These are phyloP conservation scores for Bufo bufo DNA, from an alignment of 2,113 vertebrate species.

Conservation along the genomic window DNA sequence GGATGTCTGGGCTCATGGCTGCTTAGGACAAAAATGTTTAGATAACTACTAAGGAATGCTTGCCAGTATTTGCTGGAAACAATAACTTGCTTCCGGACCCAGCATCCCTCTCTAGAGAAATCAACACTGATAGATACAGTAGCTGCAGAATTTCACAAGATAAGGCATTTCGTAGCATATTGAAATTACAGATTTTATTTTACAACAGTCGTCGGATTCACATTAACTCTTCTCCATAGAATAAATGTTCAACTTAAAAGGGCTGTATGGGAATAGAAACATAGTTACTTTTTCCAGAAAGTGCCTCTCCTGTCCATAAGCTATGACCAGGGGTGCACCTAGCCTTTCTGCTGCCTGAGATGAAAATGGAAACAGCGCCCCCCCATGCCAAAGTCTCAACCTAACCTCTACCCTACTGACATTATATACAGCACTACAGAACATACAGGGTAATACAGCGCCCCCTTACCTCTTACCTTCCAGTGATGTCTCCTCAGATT, in stretches of 20 bases:
- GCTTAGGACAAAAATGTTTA: not conserved
- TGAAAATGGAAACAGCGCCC: too few species aligned
- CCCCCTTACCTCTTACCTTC: too few species aligned
- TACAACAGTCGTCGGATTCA: not conserved
- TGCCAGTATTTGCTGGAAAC: not conserved
- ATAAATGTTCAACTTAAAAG: not conserved
- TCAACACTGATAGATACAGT: not conserved
- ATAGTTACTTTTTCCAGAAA: too few species aligned
- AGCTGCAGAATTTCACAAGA: not conserved
- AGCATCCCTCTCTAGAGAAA: not conserved
- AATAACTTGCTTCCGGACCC: not conserved
- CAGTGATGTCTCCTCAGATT: too few species aligned
- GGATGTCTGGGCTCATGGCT: not conserved
- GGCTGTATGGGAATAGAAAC: not conserved
- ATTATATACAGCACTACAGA: too few species aligned
- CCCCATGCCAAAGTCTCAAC: too few species aligned
- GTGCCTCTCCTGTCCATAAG: too few species aligned
- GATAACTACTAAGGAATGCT: not conserved
- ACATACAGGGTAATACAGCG: too few species aligned
- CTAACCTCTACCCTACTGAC: too few species aligned
- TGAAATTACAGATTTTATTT: not conserved
- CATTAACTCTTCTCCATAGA: not conserved
- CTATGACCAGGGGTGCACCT: too few species aligned
- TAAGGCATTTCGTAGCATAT: not conserved
- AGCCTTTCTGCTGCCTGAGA: too few species aligned